phyloP scores from a whole-genome alignment of 2,113 vertebrate species.

The Recurvirostra avosetta region DNA sequence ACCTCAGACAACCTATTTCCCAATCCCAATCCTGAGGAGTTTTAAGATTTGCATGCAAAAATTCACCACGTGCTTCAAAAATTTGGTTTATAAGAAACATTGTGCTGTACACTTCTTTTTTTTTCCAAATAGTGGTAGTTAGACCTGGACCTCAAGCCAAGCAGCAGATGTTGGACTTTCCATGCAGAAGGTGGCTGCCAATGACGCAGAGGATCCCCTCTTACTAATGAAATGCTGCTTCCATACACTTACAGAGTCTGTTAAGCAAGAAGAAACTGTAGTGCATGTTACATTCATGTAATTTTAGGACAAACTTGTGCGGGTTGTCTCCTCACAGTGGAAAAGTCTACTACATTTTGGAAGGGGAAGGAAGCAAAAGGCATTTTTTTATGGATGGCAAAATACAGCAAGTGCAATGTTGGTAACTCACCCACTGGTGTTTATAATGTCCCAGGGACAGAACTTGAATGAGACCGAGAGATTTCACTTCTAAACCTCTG shows the following conservation, averaged over 20 bases:
- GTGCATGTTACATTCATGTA: background rate
- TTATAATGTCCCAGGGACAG: background rate
- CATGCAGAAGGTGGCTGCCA: background rate
- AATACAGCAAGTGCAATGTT: background rate
- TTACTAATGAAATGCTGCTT: background rate
- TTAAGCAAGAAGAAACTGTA: background rate
- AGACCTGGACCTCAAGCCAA: background rate
- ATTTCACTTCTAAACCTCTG: background rate
- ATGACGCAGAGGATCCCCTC: background rate
- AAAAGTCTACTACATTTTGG: background rate
- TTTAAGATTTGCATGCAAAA: background rate
- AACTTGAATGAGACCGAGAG: background rate
- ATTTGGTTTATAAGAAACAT: background rate
- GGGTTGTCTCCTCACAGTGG: background rate
- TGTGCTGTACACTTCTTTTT: background rate
- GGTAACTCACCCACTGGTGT: background rate
- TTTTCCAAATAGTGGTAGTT: background rate
- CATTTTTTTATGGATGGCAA: background rate
- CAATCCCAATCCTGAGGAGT: background rate
- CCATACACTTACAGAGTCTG: background rate
- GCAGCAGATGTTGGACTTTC: constrained; percentile 3
- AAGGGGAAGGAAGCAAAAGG: background rate
- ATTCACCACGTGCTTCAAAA: background rate
- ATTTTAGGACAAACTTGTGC: background rate
- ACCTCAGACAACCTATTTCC: background rate